Evolutionary conservation across 2,113 vertebrate genomes (phyloP).

Genomic region (Pelmatolapia mariae): DNA sequence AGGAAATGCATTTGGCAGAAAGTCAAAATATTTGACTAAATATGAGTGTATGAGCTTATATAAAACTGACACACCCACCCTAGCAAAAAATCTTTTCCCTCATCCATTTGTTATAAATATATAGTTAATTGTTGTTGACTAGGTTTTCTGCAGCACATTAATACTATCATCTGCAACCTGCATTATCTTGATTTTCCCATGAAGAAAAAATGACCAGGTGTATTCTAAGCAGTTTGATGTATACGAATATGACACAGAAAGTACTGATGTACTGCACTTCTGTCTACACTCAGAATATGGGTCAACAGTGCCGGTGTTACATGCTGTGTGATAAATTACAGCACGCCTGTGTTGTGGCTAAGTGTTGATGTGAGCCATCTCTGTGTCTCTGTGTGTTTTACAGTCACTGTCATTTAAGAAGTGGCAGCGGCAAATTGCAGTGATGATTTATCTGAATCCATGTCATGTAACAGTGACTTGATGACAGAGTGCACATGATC

Average conservation of each 20-base stretch:
- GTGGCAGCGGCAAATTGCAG: constrained; percentile 47
- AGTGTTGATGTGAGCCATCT: constrained; percentile 28
- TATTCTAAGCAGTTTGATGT: not conserved
- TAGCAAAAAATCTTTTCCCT: not conserved
- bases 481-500: constrained; percentile 50
- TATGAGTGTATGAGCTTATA: not conserved
- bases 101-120: constrained; percentile 40
- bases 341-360: not conserved
- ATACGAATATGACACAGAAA: not conserved
- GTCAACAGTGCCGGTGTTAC: constrained; percentile 20
- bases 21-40: not conserved
- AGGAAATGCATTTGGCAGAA: not conserved
- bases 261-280: not conserved
- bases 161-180: not conserved
- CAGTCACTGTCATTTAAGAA: constrained; percentile 26
- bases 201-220: constrained; percentile 1
- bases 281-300: constrained; percentile 31
- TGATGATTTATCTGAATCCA: constrained; percentile 57
- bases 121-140: not conserved
- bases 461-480: constrained; percentile 51
- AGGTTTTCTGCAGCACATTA: constrained; percentile 57
- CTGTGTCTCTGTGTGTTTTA: not conserved
- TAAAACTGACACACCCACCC: not conserved
- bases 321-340: not conserved
- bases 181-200: not conserved